Conservation (phyloP, 2,113 vertebrate species). For the Abramis brama region DNA sequence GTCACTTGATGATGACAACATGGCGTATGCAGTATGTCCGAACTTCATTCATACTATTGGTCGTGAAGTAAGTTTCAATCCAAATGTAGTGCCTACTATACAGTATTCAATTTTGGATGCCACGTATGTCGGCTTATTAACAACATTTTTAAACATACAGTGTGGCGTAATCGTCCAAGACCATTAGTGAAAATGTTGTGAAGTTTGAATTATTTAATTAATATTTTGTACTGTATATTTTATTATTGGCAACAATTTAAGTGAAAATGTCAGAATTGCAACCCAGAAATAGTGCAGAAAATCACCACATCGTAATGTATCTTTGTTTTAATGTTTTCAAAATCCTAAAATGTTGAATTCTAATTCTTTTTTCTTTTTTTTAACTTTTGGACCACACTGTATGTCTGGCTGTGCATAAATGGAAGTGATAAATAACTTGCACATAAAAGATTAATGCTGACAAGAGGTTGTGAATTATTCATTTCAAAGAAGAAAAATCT, state of each 20-base stretch:
- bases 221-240: not conserved
- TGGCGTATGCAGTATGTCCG: too few species aligned
- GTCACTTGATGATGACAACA: too few species aligned
- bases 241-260: not conserved
- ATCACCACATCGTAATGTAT: not conserved
- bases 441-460: not conserved
- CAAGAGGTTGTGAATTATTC: not conserved
- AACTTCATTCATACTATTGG: too few species aligned
- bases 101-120: too few species aligned
- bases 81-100: too few species aligned
- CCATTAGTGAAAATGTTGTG: not conserved
- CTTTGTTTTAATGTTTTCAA: not conserved
- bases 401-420: not conserved
- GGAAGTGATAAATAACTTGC: not conserved
- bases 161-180: not conserved
- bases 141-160: not conserved
- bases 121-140: not conserved
- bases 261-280: not conserved
- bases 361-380: not conserved
- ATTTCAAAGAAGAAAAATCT: slow-evolving; percentile 15
- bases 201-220: not conserved
- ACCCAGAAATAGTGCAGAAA: not conserved
- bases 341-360: not conserved
- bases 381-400: not conserved
- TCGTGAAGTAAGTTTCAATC: too few species aligned